Percentiles rank a stretch among this genome's conserved stretches.
Evolutionary conservation across 2,888 invertebrate genomes (phyloP).

Genomic region (Phyllotreta cruciferae): DNA sequence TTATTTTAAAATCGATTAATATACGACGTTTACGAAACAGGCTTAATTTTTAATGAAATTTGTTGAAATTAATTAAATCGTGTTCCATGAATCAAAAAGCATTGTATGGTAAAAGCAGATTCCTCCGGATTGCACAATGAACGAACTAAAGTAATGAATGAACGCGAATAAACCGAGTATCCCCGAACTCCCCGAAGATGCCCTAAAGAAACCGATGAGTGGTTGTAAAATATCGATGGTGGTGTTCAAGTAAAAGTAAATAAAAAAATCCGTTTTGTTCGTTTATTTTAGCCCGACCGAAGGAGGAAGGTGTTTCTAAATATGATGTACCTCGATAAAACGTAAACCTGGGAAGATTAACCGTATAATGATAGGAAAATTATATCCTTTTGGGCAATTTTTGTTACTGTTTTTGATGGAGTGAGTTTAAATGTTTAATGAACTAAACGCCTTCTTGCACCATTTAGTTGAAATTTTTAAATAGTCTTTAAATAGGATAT

Average conservation of each 20-base stretch:
- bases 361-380: slow-evolving; percentile 47
- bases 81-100: too few relatives aligned
- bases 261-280: slow-evolving; percentile 39
- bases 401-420: slow-evolving; percentile 45
- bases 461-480: slow-evolving; percentile 15
- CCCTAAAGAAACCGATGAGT: slow-evolving; percentile 9
- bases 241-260: slow-evolving; percentile 41
- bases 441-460: slow-evolving; percentile 11
- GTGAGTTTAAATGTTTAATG: slow-evolving; percentile 38
- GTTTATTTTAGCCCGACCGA: slow-evolving; percentile 23
- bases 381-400: slow-evolving; percentile 43
- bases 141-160: neutral
- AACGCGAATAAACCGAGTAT: slow-evolving; percentile 8
- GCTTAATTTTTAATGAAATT: too few relatives aligned
- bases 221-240: slow-evolving; percentile 44
- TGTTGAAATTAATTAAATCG: too few relatives aligned
- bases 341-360: slow-evolving; percentile 36
- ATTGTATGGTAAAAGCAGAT: too few relatives aligned
- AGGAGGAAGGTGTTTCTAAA: slow-evolving; percentile 25
- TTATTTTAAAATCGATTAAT: too few relatives aligned
- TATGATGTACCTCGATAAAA: slow-evolving; percentile 39
- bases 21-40: too few relatives aligned
- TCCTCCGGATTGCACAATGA: too few relatives aligned
- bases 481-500: slow-evolving; percentile 10
- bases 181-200: slow-evolving; percentile 9